Evolutionary conservation across 1,140 invertebrate species (phyloP).

Genomic region (Ptiloglossa arizonensis): DNA sequence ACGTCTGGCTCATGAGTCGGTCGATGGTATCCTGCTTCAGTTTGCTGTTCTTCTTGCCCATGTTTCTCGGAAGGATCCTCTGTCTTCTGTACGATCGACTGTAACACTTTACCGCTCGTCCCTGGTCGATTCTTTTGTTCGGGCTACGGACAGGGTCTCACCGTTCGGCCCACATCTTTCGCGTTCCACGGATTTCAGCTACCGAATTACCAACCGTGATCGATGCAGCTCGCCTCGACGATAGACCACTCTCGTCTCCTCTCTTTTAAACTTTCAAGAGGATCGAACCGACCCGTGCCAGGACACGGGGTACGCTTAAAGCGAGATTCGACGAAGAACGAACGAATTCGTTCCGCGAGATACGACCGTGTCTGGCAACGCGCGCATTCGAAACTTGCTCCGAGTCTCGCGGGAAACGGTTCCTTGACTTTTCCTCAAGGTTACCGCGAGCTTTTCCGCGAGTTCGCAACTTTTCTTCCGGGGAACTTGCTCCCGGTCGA

Average conservation of each 20-base stretch:
- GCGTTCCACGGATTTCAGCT: neutral
- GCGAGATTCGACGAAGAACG: neutral
- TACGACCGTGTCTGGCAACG: no score
- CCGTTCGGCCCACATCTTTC: conserved; percentile 60
- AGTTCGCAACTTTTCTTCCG: conserved; percentile 4
- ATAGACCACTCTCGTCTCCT: neutral
- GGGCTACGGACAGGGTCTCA: conserved; percentile 39
- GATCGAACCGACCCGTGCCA: no score
- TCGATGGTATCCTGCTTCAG: conserved; percentile 96
- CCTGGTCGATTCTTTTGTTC: neutral
- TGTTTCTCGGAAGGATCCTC: conserved; percentile 55
- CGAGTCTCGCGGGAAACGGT: neutral
- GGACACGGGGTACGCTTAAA: neutral
- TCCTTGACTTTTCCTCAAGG: conserved; percentile 23
- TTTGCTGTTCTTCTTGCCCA: conserved; percentile 93
- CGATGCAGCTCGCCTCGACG: neutral
- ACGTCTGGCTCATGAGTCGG: conserved; percentile 92
- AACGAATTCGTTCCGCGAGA: neutral
- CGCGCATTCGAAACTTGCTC: no score
- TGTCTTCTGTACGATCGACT: conserved; percentile 4
- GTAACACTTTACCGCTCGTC: neutral
- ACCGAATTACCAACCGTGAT: neutral
- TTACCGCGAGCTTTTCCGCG: neutral
- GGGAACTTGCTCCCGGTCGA: neutral
- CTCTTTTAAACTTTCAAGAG: no score